Percentiles rank a stretch among this genome's conserved stretches.
Conservation (phyloP, 1,140 invertebrate genomes). For the Papilio helenus region DNA sequence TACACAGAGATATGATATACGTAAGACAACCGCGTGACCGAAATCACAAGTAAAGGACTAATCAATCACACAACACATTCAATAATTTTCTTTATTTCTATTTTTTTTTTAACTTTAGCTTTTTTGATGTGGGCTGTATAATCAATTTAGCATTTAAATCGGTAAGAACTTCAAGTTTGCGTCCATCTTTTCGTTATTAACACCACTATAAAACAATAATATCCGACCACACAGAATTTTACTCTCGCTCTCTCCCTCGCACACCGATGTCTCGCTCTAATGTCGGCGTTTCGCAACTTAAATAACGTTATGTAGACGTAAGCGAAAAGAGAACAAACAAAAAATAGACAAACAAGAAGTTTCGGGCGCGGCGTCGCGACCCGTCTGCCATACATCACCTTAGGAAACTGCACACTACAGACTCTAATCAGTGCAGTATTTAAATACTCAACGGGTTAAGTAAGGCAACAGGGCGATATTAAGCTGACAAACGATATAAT, state of each 20-base stretch:
- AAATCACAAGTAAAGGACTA: conserved; percentile 56
- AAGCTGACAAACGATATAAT: background rate
- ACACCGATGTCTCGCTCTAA: conserved; percentile 59
- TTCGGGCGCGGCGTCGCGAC: conserved; percentile 49
- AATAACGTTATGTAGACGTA: conserved; percentile 58
- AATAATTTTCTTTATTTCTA: conserved; percentile 79
- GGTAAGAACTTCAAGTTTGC: conserved; percentile 75
- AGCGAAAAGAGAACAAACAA: conserved; percentile 80
- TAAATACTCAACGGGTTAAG: background rate
- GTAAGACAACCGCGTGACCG: conserved; percentile 24
- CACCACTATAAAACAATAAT: conserved; percentile 61
- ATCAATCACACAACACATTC: conserved; percentile 80
- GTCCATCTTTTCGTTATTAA: conserved; percentile 68
- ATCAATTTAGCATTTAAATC: conserved; percentile 77
- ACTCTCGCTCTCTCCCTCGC: conserved; percentile 15
- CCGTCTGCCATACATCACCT: background rate
- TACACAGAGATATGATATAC: conserved; percentile 63
- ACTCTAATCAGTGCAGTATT: conserved; percentile 15
- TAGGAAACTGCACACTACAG: conserved; percentile 11
- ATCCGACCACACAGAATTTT: conserved; percentile 58
- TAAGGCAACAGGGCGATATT: conserved; percentile 4
- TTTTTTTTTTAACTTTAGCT: conserved; percentile 68
- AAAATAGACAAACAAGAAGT: conserved; percentile 78
- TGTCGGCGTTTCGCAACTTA: conserved; percentile 63
- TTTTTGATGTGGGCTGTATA: conserved; percentile 65